phyloP scores from a whole-genome alignment of 1,140 invertebrate genomes.

The Leptoteleia sp. region DNA sequence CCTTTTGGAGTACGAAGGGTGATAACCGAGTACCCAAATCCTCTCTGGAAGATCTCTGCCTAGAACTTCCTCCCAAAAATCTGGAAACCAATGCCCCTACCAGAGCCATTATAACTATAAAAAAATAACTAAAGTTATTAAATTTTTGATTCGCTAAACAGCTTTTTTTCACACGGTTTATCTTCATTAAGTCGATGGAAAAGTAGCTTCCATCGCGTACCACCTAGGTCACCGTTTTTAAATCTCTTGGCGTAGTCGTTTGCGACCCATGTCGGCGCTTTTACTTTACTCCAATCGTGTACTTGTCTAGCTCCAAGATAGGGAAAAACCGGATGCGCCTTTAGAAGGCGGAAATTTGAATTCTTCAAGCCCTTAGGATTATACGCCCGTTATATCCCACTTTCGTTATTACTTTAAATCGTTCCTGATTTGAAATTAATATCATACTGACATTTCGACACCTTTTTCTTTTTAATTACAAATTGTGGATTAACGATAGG shows the following conservation, averaged over 20 bases:
- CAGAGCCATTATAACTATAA: too few relatives aligned
- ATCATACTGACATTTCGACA: not conserved
- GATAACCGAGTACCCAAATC: too few relatives aligned
- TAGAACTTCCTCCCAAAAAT: too few relatives aligned
- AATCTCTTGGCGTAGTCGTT: slow-evolving; percentile 6
- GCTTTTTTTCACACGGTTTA: slow-evolving; percentile 63
- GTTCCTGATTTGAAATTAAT: slow-evolving; percentile 12
- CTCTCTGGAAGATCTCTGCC: too few relatives aligned
- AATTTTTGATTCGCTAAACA: slow-evolving; percentile 62
- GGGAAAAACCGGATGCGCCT: slow-evolving; percentile 45
- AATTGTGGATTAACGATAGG: not conserved
- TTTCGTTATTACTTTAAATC: slow-evolving; percentile 9
- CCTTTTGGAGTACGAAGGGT: too few relatives aligned
- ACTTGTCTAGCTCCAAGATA: slow-evolving; percentile 26
- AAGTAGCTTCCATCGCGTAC: slow-evolving; percentile 54
- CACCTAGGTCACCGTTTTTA: slow-evolving; percentile 51
- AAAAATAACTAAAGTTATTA: slow-evolving; percentile 62
- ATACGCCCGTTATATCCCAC: slow-evolving; percentile 10
- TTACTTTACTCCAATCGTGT: too few relatives aligned
- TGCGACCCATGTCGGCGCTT: slow-evolving; percentile 39
- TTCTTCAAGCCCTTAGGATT: slow-evolving; percentile 16
- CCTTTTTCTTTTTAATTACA: not conserved
- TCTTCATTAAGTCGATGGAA: slow-evolving; percentile 65
- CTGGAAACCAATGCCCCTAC: too few relatives aligned
- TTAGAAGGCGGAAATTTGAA: slow-evolving; percentile 57